Percentiles rank a stretch among this genome's conserved stretches.
phyloP scores from a whole-genome alignment of 2,113 vertebrate species.

The Helogale parvula region DNA sequence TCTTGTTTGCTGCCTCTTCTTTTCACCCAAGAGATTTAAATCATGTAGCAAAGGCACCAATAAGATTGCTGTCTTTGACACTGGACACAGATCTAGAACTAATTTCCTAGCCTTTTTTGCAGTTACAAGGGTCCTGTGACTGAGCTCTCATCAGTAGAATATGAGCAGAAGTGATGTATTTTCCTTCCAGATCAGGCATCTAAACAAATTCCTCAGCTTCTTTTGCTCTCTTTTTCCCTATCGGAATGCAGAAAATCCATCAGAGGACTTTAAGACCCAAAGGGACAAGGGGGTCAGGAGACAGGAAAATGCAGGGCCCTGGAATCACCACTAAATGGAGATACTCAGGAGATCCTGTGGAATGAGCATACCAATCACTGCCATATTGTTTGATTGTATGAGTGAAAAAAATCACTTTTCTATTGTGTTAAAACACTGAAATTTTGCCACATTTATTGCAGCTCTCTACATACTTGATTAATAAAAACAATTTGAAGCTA shows the following conservation, averaged over 20 bases:
- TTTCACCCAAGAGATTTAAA: neutral
- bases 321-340: neutral
- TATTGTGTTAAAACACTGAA: neutral
- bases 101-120: neutral
- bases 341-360: neutral
- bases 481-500: neutral
- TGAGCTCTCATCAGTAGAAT: neutral
- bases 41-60: neutral
- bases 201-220: neutral
- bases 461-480: neutral
- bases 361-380: neutral
- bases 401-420: neutral
- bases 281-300: neutral
- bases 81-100: neutral
- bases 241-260: neutral
- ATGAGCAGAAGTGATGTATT: neutral
- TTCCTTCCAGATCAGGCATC: neutral
- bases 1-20: neutral
- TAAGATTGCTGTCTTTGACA: neutral
- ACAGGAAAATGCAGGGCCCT: neutral
- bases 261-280: neutral
- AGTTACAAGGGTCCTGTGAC: neutral
- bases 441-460: neutral
- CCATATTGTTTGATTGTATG: neutral
- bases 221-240: neutral